phyloP scores from a whole-genome alignment of 1,140 invertebrate species.

The Globodera rostochiensis region DNA sequence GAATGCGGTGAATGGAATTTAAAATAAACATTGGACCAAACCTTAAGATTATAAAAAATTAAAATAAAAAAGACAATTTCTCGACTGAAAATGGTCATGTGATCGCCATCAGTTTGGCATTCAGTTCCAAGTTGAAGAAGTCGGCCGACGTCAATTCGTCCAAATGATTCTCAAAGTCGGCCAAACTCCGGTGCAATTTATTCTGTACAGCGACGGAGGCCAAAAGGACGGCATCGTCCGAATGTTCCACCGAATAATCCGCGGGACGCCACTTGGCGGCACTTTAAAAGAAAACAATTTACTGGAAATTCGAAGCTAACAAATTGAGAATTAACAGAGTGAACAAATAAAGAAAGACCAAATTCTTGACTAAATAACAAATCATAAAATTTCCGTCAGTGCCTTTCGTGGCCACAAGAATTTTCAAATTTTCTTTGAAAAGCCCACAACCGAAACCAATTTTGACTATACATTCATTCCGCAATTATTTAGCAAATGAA shows the following conservation, averaged over 20 bases:
- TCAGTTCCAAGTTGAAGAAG: conserved; percentile 44
- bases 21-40: background rate
- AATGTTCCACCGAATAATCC: conserved; percentile 32
- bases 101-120: conserved; percentile 34
- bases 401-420: no score
- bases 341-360: no score
- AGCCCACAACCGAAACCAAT: background rate
- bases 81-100: conserved; percentile 14
- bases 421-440: no score
- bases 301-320: no score
- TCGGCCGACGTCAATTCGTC: conserved; percentile 33
- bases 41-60: background rate
- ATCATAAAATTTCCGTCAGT: no score
- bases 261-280: conserved; percentile 12
- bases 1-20: background rate
- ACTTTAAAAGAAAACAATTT: conserved; percentile 2
- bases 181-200: conserved; percentile 43
- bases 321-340: no score
- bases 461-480: background rate
- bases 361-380: no score
- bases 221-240: conserved; percentile 33
- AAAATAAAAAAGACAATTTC: background rate
- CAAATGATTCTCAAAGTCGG: conserved; percentile 49
- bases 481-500: background rate
- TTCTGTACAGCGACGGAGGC: conserved; percentile 39